Base-by-base conservation (phyloP, 1,140 invertebrate species). In the Anoplophora glabripennis region DNA sequence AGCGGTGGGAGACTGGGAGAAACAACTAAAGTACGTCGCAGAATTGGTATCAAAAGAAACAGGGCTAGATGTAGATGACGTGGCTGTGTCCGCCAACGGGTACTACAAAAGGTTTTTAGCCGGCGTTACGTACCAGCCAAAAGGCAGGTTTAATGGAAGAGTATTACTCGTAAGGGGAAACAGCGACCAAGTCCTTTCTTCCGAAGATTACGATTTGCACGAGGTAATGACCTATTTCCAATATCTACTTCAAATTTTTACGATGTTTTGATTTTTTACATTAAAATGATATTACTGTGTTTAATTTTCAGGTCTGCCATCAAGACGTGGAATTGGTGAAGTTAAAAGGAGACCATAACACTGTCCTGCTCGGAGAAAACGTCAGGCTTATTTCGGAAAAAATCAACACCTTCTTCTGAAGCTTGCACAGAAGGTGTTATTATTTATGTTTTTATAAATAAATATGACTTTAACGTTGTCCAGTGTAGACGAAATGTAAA, bases 121-220 rank as follows among this genome's bases (percentile, higher is more conserved):
- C 2, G 52, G n/a, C 11, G 47, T 46, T 37, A 35, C 18, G 15
- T 63, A 63, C 21, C 17, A 63, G 37, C 42, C 61, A 12, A 11
- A 34, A 0, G 42, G 7, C 4, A 54, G 11, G 18, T 49, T 58
- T 36, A 18, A 40, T 5, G 61, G 61, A 18, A 14, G 35, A 49
- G 44, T 53, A 15, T 28, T 33, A n/a, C 45, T 63, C 12, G n/a
- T 63, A n/a, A 48, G 52, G 17, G 18, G 55, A 17, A 18, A 15
- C 3, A 34, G 58, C 1, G 45, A 53, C 28, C 9, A 18, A 21
- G 12, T 35, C 5, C 14, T 37, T 3, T 14, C 38, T 1, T 40
- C 42, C 5, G 48, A 48, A 14, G 51, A 63, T 37, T 63, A 63
- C 35, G 49, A 42, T 11, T 35, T 57, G 12, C 49, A 57, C 41